Percentiles rank a stretch among this genome's conserved stretches.
These are phyloP conservation scores for Bovichtus variegatus DNA, from an alignment of 2,797 vertebrate species.

Conservation along the genomic window DNA sequence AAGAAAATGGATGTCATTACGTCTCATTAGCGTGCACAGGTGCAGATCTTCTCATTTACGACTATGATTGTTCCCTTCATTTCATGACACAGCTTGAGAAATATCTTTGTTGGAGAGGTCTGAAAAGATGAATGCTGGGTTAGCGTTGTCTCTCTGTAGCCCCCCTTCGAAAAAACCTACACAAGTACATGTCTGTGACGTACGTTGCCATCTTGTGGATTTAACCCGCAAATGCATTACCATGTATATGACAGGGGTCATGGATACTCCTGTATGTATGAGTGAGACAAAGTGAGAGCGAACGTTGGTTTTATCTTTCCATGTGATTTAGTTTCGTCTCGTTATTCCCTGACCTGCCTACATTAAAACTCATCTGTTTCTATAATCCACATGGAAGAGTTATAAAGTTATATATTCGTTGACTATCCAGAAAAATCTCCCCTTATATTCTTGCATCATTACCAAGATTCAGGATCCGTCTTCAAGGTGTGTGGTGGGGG, in stretches of 20 bases:
- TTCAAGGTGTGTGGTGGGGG: not conserved
- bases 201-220: constrained; percentile 73
- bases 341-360: not conserved
- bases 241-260: not conserved
- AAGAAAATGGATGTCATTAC: constrained; percentile 59
- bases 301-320: not conserved
- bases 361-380: too few species aligned
- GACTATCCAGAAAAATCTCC: not conserved
- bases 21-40: constrained; percentile 62
- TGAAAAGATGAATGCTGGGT: constrained; percentile 41
- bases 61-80: constrained; percentile 46
- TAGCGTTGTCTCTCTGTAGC: not conserved
- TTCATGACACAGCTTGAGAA: constrained; percentile 48
- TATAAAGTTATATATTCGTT: not conserved
- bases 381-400: not conserved
- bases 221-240: constrained; percentile 43
- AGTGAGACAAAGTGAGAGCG: not conserved
- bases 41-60: constrained; percentile 50
- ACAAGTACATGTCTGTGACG: constrained; percentile 27
- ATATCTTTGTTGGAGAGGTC: constrained; percentile 32
- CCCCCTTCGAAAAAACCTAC: not conserved
- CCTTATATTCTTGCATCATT: not conserved
- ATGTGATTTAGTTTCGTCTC: not conserved
- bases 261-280: not conserved
- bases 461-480: not conserved